Evolutionary conservation across 2,888 invertebrate genomes (phyloP).

Genomic region (Nipponacmea schrenckii): DNA sequence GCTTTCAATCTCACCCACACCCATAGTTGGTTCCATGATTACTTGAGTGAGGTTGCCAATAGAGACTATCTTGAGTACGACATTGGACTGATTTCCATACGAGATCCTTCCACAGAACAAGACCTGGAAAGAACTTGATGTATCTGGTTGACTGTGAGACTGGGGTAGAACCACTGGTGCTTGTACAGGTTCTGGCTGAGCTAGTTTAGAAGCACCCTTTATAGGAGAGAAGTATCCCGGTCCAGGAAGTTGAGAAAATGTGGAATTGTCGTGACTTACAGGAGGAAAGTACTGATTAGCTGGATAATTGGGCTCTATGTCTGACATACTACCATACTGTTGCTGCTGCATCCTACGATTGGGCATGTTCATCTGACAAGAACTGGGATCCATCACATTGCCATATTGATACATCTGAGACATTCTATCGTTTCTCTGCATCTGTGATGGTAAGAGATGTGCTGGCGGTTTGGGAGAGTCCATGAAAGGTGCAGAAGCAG

Average conservation of each 20-base stretch:
- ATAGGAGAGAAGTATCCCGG: slow-evolving; percentile 56
- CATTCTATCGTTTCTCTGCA: neutral
- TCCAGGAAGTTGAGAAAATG: slow-evolving; percentile 36
- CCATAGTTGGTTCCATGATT: neutral
- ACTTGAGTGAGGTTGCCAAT: neutral
- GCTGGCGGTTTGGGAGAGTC: neutral
- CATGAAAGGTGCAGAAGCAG: neutral
- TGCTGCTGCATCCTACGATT: neutral
- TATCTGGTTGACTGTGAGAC: neutral
- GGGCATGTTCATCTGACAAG: neutral
- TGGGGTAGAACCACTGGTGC: slow-evolving; percentile 14
- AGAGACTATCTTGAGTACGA: neutral
- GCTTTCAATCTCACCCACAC: neutral
- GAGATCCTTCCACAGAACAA: slow-evolving; percentile 6
- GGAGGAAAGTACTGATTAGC: neutral
- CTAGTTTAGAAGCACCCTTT: slow-evolving; percentile 9
- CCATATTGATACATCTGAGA: neutral
- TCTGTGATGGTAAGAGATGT: neutral
- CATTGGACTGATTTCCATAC: neutral
- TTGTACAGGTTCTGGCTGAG: neutral
- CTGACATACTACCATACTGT: neutral
- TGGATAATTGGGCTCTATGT: neutral
- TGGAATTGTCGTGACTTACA: neutral
- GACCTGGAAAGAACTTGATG: neutral
- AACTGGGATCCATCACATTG: neutral